Evolutionary conservation across 2,797 vertebrate species (phyloP).

Genomic region (Clarias fuscus): DNA sequence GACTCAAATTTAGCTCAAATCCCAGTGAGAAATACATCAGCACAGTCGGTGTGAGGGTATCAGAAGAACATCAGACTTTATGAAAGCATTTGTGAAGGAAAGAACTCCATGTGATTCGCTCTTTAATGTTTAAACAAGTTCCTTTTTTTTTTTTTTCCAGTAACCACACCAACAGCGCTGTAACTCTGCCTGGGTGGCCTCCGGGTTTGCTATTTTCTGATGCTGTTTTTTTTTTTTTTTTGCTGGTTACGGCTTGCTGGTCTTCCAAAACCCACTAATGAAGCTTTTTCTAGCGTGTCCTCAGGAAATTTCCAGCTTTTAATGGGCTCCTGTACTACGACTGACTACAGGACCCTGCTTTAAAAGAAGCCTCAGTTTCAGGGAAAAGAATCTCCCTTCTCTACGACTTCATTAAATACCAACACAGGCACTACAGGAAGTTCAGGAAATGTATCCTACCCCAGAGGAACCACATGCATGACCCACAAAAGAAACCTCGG

Average conservation of each 20-base stretch:
- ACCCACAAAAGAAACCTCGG: neutral
- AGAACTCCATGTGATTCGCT: neutral
- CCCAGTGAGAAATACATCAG: neutral
- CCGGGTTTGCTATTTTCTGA: constrained; percentile 27
- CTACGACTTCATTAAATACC: constrained; percentile 1
- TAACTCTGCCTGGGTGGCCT: constrained; percentile 34
- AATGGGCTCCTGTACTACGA: neutral
- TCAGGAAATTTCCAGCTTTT: constrained; percentile 22
- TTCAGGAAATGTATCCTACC: constrained; percentile 27
- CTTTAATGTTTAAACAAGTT: neutral
- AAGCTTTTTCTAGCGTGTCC: constrained; percentile 31
- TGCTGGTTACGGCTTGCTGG: constrained; percentile 21
- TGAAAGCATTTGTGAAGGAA: neutral
- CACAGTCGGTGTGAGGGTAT: neutral
- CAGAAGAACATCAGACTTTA: neutral
- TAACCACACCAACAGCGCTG: constrained; percentile 7
- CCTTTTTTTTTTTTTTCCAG: neutral
- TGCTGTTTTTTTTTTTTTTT: constrained; percentile 16
- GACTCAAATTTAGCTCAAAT: neutral
- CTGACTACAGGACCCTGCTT: neutral
- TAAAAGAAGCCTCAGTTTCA: neutral
- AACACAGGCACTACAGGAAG: constrained; percentile 1
- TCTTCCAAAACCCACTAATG: constrained; percentile 31
- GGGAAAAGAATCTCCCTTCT: neutral
- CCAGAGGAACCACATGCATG: constrained; percentile 20